Evolutionary conservation across 2,797 vertebrate genomes (phyloP), one percentile per base, ranked within the genome.

Genomic region (Poecile montanus): DNA sequence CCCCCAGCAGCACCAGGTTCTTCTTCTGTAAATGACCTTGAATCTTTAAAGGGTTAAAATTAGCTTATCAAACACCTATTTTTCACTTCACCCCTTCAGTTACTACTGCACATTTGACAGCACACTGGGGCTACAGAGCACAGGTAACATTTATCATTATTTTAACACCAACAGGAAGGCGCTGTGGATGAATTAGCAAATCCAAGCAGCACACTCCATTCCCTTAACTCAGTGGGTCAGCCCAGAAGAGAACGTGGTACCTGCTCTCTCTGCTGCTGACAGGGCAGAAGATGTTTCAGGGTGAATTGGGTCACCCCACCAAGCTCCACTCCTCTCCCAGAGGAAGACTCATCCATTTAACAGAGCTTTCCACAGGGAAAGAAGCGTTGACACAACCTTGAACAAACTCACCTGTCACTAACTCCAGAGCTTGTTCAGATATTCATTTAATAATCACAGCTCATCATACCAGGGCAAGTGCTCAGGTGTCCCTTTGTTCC

Each of bases 401-500:
- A 34, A 30, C 9, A 32, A 56, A 78, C 44, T 48, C 83, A 81
- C 57, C 89, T 58, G 53, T 23, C 86, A 42, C 30, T 13, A 12
- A 27, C 63, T n/a, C 5, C 63, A 44, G 16, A 58, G 25, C 50
- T 8, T 17, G 36, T 20, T 14, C 45, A 40, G 62, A 11, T 51
- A 60, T 1, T 53, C 48, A 45, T 57, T 57, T 50, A 92, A 83
- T 36, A 80, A 83, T 16, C 71, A 68, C 77, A 60, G 73, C 56
- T 30, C 42, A 29, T 61, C 84, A 75, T 2, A 20, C 12, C 61
- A 68, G 66, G 47, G 12, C 66, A 54, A 26, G 77, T 1, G 40
- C 89, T 94, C 91, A 56, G 74, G 38, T 32, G 48, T 18, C 74
- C 44, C 60, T 92, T 66, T 70, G 88, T 66, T 76, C 63, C 88